Evolutionary conservation across 2,888 invertebrate species (phyloP).

Genomic region (Mesorhabditis spiculigera): DNA sequence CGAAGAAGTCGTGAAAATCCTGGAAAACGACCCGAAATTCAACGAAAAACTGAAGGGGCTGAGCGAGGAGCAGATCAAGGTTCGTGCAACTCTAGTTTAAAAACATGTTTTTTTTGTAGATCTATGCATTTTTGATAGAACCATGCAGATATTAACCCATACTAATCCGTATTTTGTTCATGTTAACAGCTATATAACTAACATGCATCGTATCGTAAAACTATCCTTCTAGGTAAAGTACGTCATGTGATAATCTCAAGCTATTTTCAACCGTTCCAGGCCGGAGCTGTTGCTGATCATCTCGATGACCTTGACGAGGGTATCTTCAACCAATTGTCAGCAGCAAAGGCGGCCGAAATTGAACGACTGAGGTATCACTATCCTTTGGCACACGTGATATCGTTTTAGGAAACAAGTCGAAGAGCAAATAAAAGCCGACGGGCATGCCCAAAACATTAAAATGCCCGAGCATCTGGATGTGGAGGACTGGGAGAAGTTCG

Average conservation of each 20-base stretch:
- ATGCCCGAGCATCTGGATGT: slow-evolving; percentile 76
- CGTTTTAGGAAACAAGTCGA: neutral
- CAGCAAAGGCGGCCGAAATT: slow-evolving; percentile 50
- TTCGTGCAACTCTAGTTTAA: too few relatives aligned
- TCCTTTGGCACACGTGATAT: neutral
- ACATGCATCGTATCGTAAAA: too few relatives aligned
- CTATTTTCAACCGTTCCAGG: slow-evolving; percentile 21
- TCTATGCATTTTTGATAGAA: too few relatives aligned
- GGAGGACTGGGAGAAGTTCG: slow-evolving; percentile 77
- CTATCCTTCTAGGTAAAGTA: too few relatives aligned
- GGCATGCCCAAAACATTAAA: slow-evolving; percentile 50
- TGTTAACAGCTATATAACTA: too few relatives aligned
- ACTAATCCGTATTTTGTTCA: too few relatives aligned
- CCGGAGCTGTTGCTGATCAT: slow-evolving; percentile 55
- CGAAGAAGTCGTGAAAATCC: slow-evolving; percentile 53
- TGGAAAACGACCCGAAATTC: slow-evolving; percentile 54
- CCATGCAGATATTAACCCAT: too few relatives aligned
- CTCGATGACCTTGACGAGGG: slow-evolving; percentile 45
- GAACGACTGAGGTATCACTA: slow-evolving; percentile 45
- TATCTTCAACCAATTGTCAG: slow-evolving; percentile 48
- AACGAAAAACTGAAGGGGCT: slow-evolving; percentile 45
- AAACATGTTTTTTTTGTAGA: too few relatives aligned
- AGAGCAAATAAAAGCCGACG: slow-evolving; percentile 30
- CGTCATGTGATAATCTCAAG: too few relatives aligned
- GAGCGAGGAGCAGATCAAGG: slow-evolving; percentile 56